Conservation (phyloP, 2,888 invertebrate genomes). For the Caenorhabditis imperialis region DNA sequence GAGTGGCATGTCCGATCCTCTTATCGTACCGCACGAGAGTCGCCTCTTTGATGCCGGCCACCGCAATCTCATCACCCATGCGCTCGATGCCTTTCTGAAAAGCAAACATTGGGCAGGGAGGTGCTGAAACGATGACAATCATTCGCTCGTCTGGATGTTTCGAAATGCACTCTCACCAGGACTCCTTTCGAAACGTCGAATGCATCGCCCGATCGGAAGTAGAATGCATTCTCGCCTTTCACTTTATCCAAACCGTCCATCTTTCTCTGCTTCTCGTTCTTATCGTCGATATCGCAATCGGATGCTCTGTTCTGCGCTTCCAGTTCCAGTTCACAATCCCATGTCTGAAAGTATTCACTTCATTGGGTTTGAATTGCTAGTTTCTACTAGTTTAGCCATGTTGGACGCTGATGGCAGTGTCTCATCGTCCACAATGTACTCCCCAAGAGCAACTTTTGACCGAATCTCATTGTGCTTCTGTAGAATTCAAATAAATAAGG, state of each 20-base stretch:
- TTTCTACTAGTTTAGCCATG: slow-evolving; percentile 48
- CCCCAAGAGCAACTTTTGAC: slow-evolving; percentile 48
- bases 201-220: slow-evolving; percentile 26
- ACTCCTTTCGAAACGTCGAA: slow-evolving; percentile 24
- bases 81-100: slow-evolving; percentile 42
- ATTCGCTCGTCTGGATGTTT: not conserved
- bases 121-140: not conserved
- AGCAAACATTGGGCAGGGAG: not conserved
- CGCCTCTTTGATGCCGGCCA: slow-evolving; percentile 29
- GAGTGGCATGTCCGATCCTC: slow-evolving; percentile 50
- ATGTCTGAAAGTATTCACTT: slow-evolving; percentile 33
- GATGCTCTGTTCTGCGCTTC: slow-evolving; percentile 39
- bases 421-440: slow-evolving; percentile 27
- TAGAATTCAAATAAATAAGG: not conserved
- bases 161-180: slow-evolving; percentile 17
- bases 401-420: slow-evolving; percentile 36
- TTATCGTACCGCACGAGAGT: slow-evolving; percentile 27
- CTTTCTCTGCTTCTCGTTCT: slow-evolving; percentile 1
- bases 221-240: slow-evolving; percentile 48
- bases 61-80: slow-evolving; percentile 50
- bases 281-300: slow-evolving; percentile 27
- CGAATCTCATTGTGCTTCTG: slow-evolving; percentile 56
- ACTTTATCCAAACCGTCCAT: slow-evolving; percentile 26
- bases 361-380: too few species aligned
- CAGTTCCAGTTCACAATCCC: slow-evolving; percentile 51